Conservation (phyloP, 2,888 invertebrate genomes). For the Podabrus alpinus region DNA sequence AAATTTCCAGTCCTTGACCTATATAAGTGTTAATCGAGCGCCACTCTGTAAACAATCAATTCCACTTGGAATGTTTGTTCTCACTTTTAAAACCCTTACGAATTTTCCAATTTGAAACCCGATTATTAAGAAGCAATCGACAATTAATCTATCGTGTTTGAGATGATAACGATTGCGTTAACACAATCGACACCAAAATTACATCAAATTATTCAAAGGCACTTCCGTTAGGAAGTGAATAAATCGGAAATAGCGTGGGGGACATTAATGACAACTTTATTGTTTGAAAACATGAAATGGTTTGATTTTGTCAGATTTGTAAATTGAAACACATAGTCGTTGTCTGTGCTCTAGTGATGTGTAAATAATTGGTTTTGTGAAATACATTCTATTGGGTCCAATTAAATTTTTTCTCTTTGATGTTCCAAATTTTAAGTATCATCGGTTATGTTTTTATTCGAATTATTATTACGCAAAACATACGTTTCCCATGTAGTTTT, state of each 20-base stretch:
- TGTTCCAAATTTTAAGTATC: not conserved
- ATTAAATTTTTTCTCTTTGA: not conserved
- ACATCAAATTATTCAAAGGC: slow-evolving; percentile 31
- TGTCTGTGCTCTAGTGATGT: slow-evolving; percentile 7
- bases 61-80: not conserved
- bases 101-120: not conserved
- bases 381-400: not conserved
- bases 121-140: not conserved
- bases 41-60: not conserved
- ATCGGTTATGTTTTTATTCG: not conserved
- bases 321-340: slow-evolving; percentile 7
- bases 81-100: not conserved
- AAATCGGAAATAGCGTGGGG: slow-evolving; percentile 45
- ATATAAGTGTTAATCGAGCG: not conserved
- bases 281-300: slow-evolving; percentile 46
- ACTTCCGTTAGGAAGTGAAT: slow-evolving; percentile 43
- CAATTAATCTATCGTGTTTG: not conserved
- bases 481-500: not conserved
- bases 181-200: not conserved
- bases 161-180: not conserved
- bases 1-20: not conserved
- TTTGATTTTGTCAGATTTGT: slow-evolving; percentile 34
- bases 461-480: not conserved
- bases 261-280: slow-evolving; percentile 41
- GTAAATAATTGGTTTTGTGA: not conserved